Evolutionary conservation across 2,888 invertebrate genomes (phyloP).

Genomic region (Maniola hyperantus): DNA sequence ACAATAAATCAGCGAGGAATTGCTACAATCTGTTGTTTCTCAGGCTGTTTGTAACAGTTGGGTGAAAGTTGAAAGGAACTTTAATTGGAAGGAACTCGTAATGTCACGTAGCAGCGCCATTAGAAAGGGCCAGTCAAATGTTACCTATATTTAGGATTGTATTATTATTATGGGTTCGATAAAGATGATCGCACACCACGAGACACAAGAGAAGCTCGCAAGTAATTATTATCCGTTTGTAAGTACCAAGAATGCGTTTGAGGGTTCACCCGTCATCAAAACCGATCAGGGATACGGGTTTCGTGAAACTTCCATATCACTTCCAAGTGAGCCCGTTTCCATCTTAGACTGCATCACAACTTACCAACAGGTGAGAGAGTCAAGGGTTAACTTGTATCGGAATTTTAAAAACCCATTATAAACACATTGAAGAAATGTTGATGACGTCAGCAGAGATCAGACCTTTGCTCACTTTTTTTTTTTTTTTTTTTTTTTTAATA

Average conservation of each 20-base stretch:
- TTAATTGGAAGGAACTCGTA: constrained; percentile 57
- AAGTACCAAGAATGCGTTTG: too few species aligned
- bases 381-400: too few species aligned
- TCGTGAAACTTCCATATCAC: too few species aligned
- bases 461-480: too few species aligned
- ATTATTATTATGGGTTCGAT: constrained; percentile 24
- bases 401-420: too few species aligned
- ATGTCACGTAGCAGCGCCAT: constrained; percentile 58
- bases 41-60: constrained; percentile 28
- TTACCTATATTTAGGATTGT: constrained; percentile 20
- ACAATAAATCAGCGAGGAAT: constrained; percentile 7
- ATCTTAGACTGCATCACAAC: too few species aligned
- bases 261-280: neutral
- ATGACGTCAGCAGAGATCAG: neutral
- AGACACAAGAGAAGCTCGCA: neutral
- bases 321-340: too few species aligned
- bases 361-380: too few species aligned
- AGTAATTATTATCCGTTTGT: too few species aligned
- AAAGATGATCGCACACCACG: neutral
- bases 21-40: neutral
- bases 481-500: too few species aligned
- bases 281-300: too few species aligned
- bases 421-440: neutral
- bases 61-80: constrained; percentile 47
- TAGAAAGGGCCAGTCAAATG: constrained; percentile 32